Percentiles rank a stretch among this genome's conserved stretches.
Conservation (phyloP, 1,140 invertebrate genomes). For the Pseudomyrmex dendroicus region DNA sequence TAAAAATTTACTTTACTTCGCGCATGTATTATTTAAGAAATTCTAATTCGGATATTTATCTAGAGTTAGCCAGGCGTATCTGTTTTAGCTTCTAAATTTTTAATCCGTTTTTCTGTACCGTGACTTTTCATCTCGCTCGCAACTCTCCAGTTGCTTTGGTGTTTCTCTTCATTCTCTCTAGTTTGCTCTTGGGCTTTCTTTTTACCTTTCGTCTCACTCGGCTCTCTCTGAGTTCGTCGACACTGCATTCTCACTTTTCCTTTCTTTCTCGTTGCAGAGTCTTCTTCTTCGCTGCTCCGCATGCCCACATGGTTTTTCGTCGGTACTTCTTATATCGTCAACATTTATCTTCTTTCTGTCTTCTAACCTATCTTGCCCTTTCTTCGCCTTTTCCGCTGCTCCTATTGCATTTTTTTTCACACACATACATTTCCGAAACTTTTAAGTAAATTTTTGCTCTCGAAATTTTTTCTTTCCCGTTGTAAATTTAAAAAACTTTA, state of each 20-base stretch:
- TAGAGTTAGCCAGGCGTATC: constrained; percentile 25
- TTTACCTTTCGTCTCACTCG: background rate
- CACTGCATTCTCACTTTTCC: background rate
- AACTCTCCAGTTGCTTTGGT: constrained; percentile 19
- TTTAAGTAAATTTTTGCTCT: constrained; percentile 33
- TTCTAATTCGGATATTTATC: constrained; percentile 29
- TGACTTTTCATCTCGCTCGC: constrained; percentile 32
- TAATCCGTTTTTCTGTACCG: constrained; percentile 23
- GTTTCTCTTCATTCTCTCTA: constrained; percentile 22
- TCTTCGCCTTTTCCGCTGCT: constrained; percentile 33
- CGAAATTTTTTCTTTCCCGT: background rate
- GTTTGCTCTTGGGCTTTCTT: constrained; percentile 10
- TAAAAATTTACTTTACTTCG: too few relatives aligned
- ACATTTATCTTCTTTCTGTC: constrained; percentile 57
- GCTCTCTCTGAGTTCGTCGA: constrained; percentile 19
- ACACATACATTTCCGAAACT: constrained; percentile 22
- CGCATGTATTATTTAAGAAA: background rate
- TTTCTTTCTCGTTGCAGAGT: constrained; percentile 17
- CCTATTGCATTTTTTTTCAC: constrained; percentile 48
- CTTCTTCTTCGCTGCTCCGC: constrained; percentile 18
- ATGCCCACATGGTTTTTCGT: constrained; percentile 45
- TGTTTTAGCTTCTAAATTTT: constrained; percentile 24
- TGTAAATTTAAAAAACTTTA: constrained; percentile 35
- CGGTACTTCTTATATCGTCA: constrained; percentile 33
- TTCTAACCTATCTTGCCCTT: background rate